A percentile compares a stretch with the other conserved stretches of the same genome.
Evolutionary conservation across 2,888 invertebrate genomes (phyloP).

Genomic region (Dicycla oo): DNA sequence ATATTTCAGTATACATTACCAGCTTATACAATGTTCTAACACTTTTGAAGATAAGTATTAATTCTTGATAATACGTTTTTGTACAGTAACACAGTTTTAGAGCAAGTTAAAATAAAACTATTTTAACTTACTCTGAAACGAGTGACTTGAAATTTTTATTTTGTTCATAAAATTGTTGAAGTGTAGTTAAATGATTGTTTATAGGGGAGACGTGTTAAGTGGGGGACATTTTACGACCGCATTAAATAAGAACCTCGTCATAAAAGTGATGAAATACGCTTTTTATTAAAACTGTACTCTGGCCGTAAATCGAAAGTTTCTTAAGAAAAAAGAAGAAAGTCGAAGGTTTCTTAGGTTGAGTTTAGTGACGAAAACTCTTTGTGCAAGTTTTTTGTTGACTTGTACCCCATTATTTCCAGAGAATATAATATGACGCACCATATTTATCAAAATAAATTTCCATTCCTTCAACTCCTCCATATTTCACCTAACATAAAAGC

Average conservation of each 20-base stretch:
- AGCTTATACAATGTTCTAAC: conserved; percentile 28
- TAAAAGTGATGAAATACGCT: not conserved
- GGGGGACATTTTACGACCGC: conserved; percentile 28
- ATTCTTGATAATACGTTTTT: conserved; percentile 19
- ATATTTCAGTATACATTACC: conserved; percentile 36
- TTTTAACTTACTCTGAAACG: conserved; percentile 5
- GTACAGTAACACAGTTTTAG: conserved; percentile 20
- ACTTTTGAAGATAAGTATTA: conserved; percentile 44
- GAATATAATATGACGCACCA: too few species aligned
- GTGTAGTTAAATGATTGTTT: conserved; percentile 43
- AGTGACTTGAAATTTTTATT: conserved; percentile 9
- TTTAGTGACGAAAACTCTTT: not conserved
- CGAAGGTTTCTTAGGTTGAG: not conserved
- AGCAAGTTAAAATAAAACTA: too few species aligned
- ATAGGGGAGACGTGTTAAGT: conserved; percentile 31
- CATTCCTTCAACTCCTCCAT: conserved; percentile 13
- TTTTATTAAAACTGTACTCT: conserved; percentile 28
- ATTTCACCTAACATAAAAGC: conserved; percentile 19
- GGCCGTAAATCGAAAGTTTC: not conserved
- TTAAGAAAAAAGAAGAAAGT: too few species aligned
- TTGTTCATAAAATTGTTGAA: conserved; percentile 20
- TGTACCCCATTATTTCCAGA: not conserved
- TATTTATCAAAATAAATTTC: conserved; percentile 3
- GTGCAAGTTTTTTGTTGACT: not conserved
- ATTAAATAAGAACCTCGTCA: conserved; percentile 19